Evolutionary conservation across 2,797 vertebrate species (phyloP), one percentile per base, ranked within the genome.

Genomic region (Sarcoramphus papa): DNA sequence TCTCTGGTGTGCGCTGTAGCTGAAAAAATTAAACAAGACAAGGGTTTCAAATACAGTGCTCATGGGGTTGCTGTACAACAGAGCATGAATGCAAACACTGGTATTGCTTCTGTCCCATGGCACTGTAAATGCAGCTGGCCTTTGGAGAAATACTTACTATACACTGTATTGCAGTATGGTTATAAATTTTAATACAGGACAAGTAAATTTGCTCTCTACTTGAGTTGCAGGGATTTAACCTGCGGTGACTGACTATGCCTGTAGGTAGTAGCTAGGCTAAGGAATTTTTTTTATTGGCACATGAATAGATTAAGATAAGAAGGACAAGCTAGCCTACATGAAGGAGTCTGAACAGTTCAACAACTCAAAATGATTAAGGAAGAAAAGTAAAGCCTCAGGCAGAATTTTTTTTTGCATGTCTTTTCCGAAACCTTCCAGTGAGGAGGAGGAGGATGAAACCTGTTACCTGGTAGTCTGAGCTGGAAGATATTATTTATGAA

Each of bases 11-110:
- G 81, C 0, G 0, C 27, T 6, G 2, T 14, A 78, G 89, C 83
- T 93, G 93, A 95, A 88, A 88, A 92, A 62, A 91, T 72, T 50
- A 40, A 95, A 90, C 68, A 81, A 88, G 76, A 88, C 79, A 37
- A 62, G 70, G 27, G 31, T 92, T 94, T 91, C 69, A 81, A 63
- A 53, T 47, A 33, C 67, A 72, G 65, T 53, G 57, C 91, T 88
- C 72, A 51, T 33, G 80, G 73, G 73, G n/a, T 11, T 81, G 50
- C 82, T 40, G 48, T 80, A 80, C 56, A 85, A 14, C 57, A 72
- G n/a, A 85, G 31, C 50, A 13, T 59, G 82, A 93, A 92, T 62
- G 35, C 85, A 86, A 86, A 95, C 54, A 51, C 24, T 62, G 41
- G 18, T 75, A 40, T 73, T 81, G 41, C 62, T 81, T 68, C 69